phyloP scores from a whole-genome alignment of 2,888 invertebrate species.

The Phengaris alcon region DNA sequence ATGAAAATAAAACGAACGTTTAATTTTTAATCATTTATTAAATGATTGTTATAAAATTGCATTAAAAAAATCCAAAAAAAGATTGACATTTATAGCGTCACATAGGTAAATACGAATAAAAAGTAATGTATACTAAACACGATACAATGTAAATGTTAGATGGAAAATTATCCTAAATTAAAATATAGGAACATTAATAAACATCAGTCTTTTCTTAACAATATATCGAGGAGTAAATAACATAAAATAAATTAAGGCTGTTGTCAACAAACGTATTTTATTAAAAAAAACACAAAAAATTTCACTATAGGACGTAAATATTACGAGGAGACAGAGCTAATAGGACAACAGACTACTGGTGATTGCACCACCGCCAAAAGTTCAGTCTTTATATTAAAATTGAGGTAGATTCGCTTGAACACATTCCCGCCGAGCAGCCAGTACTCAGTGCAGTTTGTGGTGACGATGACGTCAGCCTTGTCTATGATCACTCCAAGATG shows the following conservation, averaged over 20 bases:
- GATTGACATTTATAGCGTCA: constrained; percentile 77
- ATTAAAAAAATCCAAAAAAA: constrained; percentile 78
- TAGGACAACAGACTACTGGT: constrained; percentile 72
- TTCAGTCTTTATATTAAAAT: constrained; percentile 71
- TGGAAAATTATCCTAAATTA: constrained; percentile 77
- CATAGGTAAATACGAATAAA: constrained; percentile 72
- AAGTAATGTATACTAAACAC: constrained; percentile 69
- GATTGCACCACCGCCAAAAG: constrained; percentile 72
- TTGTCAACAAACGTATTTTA: constrained; percentile 53
- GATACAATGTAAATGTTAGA: constrained; percentile 48
- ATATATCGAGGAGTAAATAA: constrained; percentile 67
- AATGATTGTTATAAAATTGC: constrained; percentile 77
- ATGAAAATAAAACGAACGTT: constrained; percentile 56
- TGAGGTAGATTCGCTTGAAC: constrained; percentile 67
- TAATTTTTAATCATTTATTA: constrained; percentile 76
- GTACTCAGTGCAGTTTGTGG: not conserved
- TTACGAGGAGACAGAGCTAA: constrained; percentile 45
- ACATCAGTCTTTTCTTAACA: constrained; percentile 75
- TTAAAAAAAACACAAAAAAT: constrained; percentile 33
- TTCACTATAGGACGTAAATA: constrained; percentile 41
- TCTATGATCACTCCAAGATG: constrained; percentile 1
- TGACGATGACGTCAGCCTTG: not conserved
- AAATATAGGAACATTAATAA: constrained; percentile 78
- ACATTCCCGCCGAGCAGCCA: constrained; percentile 45
- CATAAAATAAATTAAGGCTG: constrained; percentile 65